phyloP scores from a whole-genome alignment of 2,113 vertebrate genomes.

The Ancistrus triradiatus region DNA sequence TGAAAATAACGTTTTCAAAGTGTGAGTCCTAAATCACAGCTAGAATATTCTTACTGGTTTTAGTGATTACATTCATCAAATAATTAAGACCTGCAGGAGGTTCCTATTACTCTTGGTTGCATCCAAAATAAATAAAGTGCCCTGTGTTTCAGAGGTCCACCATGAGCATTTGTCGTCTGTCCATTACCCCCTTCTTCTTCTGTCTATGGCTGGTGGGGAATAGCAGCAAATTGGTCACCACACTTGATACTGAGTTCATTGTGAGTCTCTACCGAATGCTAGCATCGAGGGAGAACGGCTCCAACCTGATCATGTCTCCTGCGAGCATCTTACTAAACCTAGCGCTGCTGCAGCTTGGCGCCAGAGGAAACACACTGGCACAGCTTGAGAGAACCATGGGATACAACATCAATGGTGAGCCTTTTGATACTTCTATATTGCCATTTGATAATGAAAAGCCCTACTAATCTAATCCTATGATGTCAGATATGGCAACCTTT shows the following conservation, averaged over 20 bases:
- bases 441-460: no score
- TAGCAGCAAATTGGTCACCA: constrained; percentile 14
- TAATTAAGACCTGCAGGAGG: no score
- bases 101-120: no score
- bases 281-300: constrained; percentile 59
- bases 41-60: no score
- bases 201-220: constrained; percentile 59
- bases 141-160: constrained; percentile 12
- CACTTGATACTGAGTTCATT: constrained; percentile 61
- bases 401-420: constrained; percentile 76
- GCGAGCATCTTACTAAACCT: constrained; percentile 72
- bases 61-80: no score
- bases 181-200: constrained; percentile 55
- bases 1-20: no score
- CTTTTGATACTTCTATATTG: no score
- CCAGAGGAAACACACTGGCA: constrained; percentile 71
- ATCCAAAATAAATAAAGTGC: no score
- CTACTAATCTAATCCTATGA: no score
- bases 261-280: constrained; percentile 70
- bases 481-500: no score
- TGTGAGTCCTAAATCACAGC: no score
- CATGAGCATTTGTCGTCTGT: constrained; percentile 62
- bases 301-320: constrained; percentile 79
- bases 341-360: constrained; percentile 82
- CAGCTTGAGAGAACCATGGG: constrained; percentile 76